phyloP scores from a whole-genome alignment of 2,888 invertebrate species.

The Cryptus viduatorius region DNA sequence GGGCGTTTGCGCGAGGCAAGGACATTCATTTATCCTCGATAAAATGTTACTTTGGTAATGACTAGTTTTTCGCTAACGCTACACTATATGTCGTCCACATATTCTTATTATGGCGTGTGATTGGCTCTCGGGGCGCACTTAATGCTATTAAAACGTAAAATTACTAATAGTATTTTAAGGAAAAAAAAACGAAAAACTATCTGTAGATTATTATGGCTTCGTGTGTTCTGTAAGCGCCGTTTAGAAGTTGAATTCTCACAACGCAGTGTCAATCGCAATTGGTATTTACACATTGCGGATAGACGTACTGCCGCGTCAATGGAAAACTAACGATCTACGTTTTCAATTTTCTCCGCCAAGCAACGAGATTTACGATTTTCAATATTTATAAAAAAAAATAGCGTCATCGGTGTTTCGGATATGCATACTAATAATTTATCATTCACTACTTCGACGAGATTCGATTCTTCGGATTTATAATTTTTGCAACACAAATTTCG shows the following conservation, averaged over 20 bases:
- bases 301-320: constrained; percentile 8
- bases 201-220: constrained; percentile 69
- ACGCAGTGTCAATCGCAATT: not conserved
- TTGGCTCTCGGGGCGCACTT: constrained; percentile 58
- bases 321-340: not conserved
- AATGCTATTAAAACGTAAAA: constrained; percentile 56
- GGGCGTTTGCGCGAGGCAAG: constrained; percentile 57
- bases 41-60: constrained; percentile 84
- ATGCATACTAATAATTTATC: not conserved
- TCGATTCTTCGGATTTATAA: not conserved
- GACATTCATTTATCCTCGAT: constrained; percentile 66
- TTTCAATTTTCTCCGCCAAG: not conserved
- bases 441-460: constrained; percentile 1
- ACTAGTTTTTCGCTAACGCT: constrained; percentile 83
- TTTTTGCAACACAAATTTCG: not conserved
- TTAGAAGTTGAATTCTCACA: not conserved
- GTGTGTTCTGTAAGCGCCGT: constrained; percentile 43
- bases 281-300: not conserved
- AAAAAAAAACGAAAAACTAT: constrained; percentile 63
- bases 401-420: not conserved
- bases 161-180: constrained; percentile 67
- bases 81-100: constrained; percentile 69
- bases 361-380: constrained; percentile 1
- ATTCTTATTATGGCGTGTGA: constrained; percentile 69
- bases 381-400: not conserved